Percentiles rank a stretch among this genome's conserved stretches.
Conservation (phyloP, 2,797 vertebrate species). For the Peromyscus eremicus region DNA sequence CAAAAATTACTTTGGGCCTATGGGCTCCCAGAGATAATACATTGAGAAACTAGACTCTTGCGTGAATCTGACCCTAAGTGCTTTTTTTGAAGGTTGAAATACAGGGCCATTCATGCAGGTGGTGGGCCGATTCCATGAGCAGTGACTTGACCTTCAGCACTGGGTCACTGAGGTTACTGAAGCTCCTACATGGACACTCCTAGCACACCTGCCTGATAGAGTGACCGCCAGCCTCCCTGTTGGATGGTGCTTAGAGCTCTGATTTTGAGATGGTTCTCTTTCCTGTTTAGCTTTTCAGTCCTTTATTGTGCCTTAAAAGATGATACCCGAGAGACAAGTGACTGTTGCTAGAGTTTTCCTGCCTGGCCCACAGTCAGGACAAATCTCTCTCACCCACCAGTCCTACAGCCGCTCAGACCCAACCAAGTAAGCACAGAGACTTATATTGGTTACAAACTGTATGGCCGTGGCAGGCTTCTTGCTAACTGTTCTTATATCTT, state of each 20-base stretch:
- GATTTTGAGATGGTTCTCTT: neutral
- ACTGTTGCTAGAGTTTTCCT: too few species aligned
- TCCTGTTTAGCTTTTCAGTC: neutral
- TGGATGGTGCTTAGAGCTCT: neutral
- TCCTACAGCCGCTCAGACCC: too few species aligned
- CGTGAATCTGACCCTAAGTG: neutral
- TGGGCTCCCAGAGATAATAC: neutral
- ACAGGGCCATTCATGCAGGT: neutral
- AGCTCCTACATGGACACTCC: neutral
- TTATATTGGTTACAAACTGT: too few species aligned
- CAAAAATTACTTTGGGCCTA: neutral
- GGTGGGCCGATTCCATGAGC: rapidly evolving
- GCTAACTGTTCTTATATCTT: too few species aligned
- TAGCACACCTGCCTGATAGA: neutral
- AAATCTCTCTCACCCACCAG: too few species aligned
- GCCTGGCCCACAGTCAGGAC: too few species aligned
- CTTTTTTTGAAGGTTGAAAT: neutral
- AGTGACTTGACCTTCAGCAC: rapidly evolving
- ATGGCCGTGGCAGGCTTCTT: too few species aligned
- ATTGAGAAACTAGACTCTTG: neutral
- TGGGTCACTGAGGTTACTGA: neutral
- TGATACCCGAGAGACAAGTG: neutral
- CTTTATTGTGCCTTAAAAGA: neutral
- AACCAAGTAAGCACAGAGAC: too few species aligned
- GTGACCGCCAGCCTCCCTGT: neutral